These are phyloP conservation scores for Seriola rivoliana DNA, from an alignment of 2,113 vertebrate genomes.

Conservation along the genomic window DNA sequence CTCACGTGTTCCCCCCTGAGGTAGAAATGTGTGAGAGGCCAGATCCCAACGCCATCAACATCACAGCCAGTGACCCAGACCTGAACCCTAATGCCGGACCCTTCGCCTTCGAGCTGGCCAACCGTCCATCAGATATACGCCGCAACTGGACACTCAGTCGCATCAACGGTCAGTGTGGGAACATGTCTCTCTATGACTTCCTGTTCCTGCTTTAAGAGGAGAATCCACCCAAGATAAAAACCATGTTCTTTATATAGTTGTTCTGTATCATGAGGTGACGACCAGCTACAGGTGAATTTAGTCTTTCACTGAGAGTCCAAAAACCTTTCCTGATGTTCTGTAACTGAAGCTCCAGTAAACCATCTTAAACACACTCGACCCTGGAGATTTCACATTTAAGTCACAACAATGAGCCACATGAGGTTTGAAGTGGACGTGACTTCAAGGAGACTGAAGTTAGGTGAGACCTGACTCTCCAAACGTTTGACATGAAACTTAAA, in stretches of 20 bases:
- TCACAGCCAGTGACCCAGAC: conserved; percentile 94
- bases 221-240: no score
- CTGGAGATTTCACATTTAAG: background rate
- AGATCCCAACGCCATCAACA: conserved; percentile 93
- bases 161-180: conserved; percentile 86
- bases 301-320: no score
- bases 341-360: background rate
- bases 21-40: conserved; percentile 94
- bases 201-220: background rate
- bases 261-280: no score
- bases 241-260: no score
- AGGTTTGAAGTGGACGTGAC: background rate
- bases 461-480: no score
- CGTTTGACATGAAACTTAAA: no score
- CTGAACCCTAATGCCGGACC: conserved; percentile 93
- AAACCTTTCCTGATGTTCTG: background rate
- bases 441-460: background rate
- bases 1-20: conserved; percentile 93
- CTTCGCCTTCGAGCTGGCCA: conserved; percentile 93
- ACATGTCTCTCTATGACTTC: background rate
- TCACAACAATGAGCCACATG: background rate
- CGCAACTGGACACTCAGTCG: conserved; percentile 95
- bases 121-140: conserved; percentile 87
- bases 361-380: background rate
- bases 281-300: no score